phyloP scores from a whole-genome alignment of 2,797 vertebrate genomes.

The Ficedula albicollis region DNA sequence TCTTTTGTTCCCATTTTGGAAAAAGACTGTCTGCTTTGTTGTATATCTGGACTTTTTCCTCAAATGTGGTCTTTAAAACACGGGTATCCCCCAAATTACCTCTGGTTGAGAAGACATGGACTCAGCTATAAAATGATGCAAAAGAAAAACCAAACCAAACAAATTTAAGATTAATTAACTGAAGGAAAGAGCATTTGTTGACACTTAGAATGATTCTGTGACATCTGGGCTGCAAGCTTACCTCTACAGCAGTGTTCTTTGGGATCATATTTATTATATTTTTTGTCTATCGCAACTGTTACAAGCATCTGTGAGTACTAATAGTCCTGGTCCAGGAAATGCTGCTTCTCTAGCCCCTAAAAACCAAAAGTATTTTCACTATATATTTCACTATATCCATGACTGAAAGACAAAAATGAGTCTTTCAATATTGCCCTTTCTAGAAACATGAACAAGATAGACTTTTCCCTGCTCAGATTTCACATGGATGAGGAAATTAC shows the following conservation, averaged over 20 bases:
- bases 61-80: background rate
- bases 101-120: background rate
- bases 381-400: background rate
- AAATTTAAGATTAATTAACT: background rate
- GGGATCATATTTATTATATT: background rate
- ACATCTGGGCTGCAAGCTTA: background rate
- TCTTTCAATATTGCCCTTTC: background rate
- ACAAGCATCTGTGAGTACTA: background rate
- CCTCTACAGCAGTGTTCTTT: background rate
- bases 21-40: background rate
- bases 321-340: background rate
- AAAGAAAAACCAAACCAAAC: background rate
- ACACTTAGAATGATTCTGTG: background rate
- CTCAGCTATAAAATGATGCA: background rate
- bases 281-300: background rate
- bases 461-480: background rate
- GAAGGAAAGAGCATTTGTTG: background rate
- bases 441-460: background rate
- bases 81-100: background rate
- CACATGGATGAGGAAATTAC: background rate
- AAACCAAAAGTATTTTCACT: background rate
- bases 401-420: background rate
- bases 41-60: background rate
- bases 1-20: background rate
- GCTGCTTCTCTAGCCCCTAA: background rate